Evolutionary conservation across 2,888 invertebrate genomes (phyloP).

Genomic region (Gerris lacustris): DNA sequence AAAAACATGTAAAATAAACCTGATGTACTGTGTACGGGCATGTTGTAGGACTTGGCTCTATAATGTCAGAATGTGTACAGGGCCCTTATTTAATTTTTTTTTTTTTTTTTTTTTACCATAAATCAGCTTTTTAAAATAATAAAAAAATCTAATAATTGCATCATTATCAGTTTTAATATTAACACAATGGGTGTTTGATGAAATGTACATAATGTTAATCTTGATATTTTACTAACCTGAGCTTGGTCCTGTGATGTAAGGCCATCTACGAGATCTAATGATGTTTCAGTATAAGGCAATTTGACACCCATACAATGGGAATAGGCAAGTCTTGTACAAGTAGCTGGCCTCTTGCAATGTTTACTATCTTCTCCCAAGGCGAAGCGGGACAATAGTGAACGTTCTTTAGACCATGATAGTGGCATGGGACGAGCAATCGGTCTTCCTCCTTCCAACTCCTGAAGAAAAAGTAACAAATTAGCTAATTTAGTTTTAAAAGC

Average conservation of each 20-base stretch:
- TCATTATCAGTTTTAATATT: too few species aligned
- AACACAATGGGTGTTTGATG: too few species aligned
- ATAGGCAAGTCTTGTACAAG: slow-evolving; percentile 50
- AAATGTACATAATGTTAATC: too few species aligned
- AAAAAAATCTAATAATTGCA: too few species aligned
- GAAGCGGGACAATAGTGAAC: slow-evolving; percentile 5
- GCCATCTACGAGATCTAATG: slow-evolving; percentile 59
- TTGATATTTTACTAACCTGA: slow-evolving; percentile 35
- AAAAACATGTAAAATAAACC: too few species aligned
- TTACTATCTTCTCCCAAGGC: slow-evolving; percentile 1
- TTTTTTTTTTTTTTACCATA: too few species aligned
- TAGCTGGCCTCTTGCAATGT: slow-evolving; percentile 53
- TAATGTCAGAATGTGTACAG: too few species aligned
- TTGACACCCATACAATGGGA: slow-evolving; percentile 62
- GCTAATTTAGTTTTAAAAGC: background rate
- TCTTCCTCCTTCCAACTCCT: background rate
- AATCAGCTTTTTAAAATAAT: too few species aligned
- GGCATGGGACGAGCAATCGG: background rate
- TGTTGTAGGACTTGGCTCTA: too few species aligned
- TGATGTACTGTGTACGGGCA: too few species aligned
- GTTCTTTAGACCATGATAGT: slow-evolving; percentile 1
- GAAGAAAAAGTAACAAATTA: background rate
- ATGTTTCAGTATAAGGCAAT: slow-evolving; percentile 63
- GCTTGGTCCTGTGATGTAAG: slow-evolving; percentile 52
- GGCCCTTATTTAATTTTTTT: too few species aligned